Evolutionary conservation across 2,888 invertebrate genomes (phyloP), one percentile per base, ranked within the genome.

Genomic region (Drosophila kanekoi): DNA sequence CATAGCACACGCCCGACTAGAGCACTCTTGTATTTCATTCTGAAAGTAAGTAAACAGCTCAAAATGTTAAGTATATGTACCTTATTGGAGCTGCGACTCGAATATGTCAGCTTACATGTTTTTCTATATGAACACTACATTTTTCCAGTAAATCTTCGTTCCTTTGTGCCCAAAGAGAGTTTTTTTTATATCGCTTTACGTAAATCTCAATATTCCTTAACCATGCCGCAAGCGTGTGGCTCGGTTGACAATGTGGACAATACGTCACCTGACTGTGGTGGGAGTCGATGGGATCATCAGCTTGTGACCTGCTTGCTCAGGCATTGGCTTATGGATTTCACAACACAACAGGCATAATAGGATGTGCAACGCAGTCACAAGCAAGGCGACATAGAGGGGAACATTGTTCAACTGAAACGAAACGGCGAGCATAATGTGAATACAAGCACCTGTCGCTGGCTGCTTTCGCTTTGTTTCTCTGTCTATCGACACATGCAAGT

Each of bases 271-370:
- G 8, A 32, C 13, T 8, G 18, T n/a, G 13, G 9, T 67, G 54
- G 52, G 56, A 66, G 56, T 63, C 65, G 72, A 64, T 52, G 74
- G 71, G 64, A 64, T 37, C 62, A 57, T 49, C 60, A 63, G 57
- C 63, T 69, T 47, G 51, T 38, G 56, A 64, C 49, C 56, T 44
- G 70, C 56, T 79, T 72, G 43, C 64, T 51, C 44, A 62, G 73
- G 61, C 66, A 76, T 65, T 76, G 73, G 59, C 68, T 71, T 79
- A 71, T 77, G 79, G 79, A 77, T 79, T 77, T 71, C 65, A 60
- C 61, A 63, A 49, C 64, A 61, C 61, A 69, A 56, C 72, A 56
- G 54, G 64, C n/a, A 18, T 32, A 32, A 38, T 3, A 32, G 4
- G 41, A 47, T 43, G 11, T 47, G 45, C 38, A 57, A 20, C 40